Conservation (phyloP, 2,888 invertebrate genomes). For the Carabus problematicus region DNA sequence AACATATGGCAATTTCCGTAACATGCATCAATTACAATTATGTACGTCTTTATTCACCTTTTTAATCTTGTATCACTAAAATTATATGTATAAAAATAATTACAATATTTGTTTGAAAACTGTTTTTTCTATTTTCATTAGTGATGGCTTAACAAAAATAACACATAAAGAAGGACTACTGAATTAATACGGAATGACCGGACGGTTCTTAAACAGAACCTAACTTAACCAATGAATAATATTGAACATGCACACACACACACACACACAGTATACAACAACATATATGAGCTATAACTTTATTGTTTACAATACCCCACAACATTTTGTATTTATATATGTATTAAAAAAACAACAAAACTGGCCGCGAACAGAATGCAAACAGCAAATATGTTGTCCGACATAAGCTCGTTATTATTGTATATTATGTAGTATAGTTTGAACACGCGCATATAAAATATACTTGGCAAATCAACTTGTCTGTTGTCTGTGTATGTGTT, state of each 20-base stretch:
- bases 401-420: constrained; percentile 36
- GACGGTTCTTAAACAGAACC: neutral
- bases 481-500: constrained; percentile 48
- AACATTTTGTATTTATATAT: no score
- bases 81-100: neutral
- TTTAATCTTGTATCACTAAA: no score
- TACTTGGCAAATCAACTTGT: neutral
- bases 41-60: neutral
- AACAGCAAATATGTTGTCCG: constrained; percentile 27
- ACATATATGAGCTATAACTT: constrained; percentile 23
- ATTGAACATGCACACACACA: constrained; percentile 29
- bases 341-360: neutral
- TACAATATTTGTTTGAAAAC: constrained; percentile 10
- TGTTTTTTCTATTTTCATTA: constrained; percentile 3
- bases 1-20: constrained; percentile 21
- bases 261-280: constrained; percentile 30
- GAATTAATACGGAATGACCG: constrained; percentile 29
- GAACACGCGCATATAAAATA: constrained; percentile 22
- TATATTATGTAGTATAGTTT: constrained; percentile 13
- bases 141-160: constrained; percentile 16
- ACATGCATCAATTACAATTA: constrained; percentile 22
- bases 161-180: no score
- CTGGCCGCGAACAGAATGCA: neutral
- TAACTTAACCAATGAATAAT: neutral
- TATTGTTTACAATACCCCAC: neutral